phyloP scores from a whole-genome alignment of 2,113 vertebrate species.

The Lepidothrix coronata region DNA sequence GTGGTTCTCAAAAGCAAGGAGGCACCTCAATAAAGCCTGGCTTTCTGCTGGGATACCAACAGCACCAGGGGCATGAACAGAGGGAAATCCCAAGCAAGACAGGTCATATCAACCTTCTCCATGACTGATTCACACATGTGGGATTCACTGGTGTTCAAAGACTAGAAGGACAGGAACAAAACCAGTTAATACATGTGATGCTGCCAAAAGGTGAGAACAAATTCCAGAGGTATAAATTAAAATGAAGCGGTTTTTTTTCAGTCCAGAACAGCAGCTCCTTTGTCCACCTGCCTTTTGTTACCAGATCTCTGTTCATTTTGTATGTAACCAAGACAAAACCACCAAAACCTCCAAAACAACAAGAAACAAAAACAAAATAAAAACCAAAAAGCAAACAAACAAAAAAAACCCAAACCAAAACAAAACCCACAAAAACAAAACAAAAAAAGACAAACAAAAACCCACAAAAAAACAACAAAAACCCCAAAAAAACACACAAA shows the following conservation, averaged over 20 bases:
- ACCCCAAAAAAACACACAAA: no score
- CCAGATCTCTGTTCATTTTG: neutral
- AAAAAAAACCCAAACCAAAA: no score
- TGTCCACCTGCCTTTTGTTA: neutral
- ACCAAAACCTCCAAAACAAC: no score
- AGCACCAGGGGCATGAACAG: fast-evolving
- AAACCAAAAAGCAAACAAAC: neutral
- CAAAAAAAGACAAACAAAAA: no score
- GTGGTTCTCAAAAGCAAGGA: neutral
- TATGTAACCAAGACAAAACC: neutral
- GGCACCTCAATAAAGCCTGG: neutral
- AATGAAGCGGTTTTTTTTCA: neutral
- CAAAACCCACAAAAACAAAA: no score
- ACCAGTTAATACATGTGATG: neutral
- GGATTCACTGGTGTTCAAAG: constrained; percentile 82
- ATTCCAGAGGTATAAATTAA: neutral
- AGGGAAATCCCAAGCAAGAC: neutral
- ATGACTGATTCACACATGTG: constrained; percentile 63
- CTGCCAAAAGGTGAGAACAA: neutral
- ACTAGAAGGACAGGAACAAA: constrained; percentile 55
- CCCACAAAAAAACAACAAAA: no score
- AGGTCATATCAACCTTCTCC: fast-evolving
- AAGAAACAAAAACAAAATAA: neutral
- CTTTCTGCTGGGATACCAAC: neutral
- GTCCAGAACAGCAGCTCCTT: neutral